Base-by-base conservation (phyloP, 1,140 invertebrate species). In the Pseudobourletiella spinata region DNA sequence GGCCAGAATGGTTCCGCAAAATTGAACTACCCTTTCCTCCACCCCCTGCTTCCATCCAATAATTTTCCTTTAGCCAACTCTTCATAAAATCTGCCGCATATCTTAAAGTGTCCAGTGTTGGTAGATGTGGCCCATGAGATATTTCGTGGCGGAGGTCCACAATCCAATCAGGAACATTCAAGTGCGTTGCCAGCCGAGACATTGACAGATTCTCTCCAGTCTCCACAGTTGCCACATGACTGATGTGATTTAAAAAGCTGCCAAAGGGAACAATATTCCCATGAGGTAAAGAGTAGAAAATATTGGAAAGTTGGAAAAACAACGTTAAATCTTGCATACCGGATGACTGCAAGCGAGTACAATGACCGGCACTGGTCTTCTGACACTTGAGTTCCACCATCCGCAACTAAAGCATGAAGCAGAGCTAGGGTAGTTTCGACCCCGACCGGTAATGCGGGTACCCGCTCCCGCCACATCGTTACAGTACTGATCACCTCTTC, bases 371-470 rank as follows among this genome's bases (percentile, higher is more conserved):
- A 46, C 20, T 58, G 29, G 24, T 61, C 48, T 26, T 65, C 61
- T 29, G 46, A 24, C 6, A 24, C 28, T 15, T 29, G 57, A 6
- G 16, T 50, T n/a, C 14, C 30, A 25, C 78, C 78, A 0, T 81
- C 78, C 59, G 76, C 69, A 1, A 79, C 52, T 22, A 72, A 73
- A 2, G 84, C 83, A 75, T 85, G 79, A n/a, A 86, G 71, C 42
- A 86, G 72, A 20, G 76, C 78, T 29, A 84, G 71, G 2, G 84
- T 84, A 22, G 83, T 83, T 70, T 87, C 84, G 22, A 85, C 78
- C 1, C 83, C 84, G 26, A 82, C 79, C 15, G 84, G 82, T 61
- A 87, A 70, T 62, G 79, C 78, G n/a, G 82, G 79, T 59, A 80
- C 79, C 61, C 84, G 77, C 59, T 51, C 54, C 52, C 43, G 56